Evolutionary conservation across 2,797 vertebrate genomes (phyloP), one percentile per base, ranked within the genome.

Genomic region (Tokudaia muenninki): DNA sequence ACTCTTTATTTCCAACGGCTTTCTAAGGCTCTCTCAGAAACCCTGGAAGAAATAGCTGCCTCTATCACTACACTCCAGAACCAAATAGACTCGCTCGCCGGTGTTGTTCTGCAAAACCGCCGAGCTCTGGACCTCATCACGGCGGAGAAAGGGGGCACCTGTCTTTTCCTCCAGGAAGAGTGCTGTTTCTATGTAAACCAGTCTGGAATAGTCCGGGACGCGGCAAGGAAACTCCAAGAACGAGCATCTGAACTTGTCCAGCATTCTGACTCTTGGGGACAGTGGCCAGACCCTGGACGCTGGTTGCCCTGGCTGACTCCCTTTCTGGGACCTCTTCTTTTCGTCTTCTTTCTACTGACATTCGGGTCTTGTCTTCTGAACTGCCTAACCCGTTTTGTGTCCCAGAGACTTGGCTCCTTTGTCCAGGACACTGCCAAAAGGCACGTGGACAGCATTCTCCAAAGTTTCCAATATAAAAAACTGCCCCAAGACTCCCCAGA

Each of bases 121-220:
- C 57, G 86, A 41, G 86, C 86, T 57, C 52, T 88, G 86, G 86
- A 88, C 67, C 86, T 88, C 52, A 41, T 88, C 70, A 44, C 70
- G 0, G 86, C 86, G 0, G 86, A 88, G 52, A 88, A 13, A 44
- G 86, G 86, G 70, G 86, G 86, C 24, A 88, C 86, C 16, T 88
- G 86, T 59, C 70, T 88, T 52, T 88, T 88, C 52, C 86, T 88
- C 86, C 86, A 59, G 52, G 86, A 88, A 17, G 86, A 74, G 52
- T 88, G 86, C 52, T 88, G 86, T n/a, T 88, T 88, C 86, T 88
- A 74, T 12, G 67, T 88, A 59, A 88, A 88, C 67, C 86, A 88
- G 70, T 88, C 86, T 74, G 86, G 86, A 57, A 13, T 88, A 74
- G 86, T 88, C 16, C 70, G 67, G 12, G 86, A 88, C 19, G 86